Conservation (phyloP, 2,113 vertebrate species). For the Chrysochloris asiatica region DNA sequence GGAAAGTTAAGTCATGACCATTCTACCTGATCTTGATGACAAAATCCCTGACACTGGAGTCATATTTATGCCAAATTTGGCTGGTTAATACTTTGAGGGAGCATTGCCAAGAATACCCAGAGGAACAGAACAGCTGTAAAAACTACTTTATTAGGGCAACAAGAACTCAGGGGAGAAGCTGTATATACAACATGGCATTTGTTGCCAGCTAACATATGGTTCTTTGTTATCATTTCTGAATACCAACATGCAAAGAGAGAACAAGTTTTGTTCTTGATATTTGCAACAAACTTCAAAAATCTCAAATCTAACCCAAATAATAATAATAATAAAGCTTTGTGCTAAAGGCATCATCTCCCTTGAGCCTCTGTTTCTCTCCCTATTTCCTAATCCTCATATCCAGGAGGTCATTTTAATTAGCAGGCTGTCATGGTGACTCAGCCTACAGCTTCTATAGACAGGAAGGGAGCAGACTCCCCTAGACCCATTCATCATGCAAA, state of each 20-base stretch:
- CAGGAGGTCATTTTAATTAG: slow-evolving; percentile 87
- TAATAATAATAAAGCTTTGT: slow-evolving; percentile 76
- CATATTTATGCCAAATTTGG: neutral
- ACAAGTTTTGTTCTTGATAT: slow-evolving; percentile 57
- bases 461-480: slow-evolving; percentile 69
- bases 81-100: neutral
- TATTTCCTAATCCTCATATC: slow-evolving; percentile 82
- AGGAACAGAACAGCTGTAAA: slow-evolving; percentile 60
- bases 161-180: slow-evolving; percentile 34
- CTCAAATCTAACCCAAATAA: slow-evolving; percentile 73
- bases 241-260: slow-evolving; percentile 71
- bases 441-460: slow-evolving; percentile 79
- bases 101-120: slow-evolving; percentile 45
- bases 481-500: slow-evolving; percentile 79
- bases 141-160: slow-evolving; percentile 83
- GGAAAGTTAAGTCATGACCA: slow-evolving; percentile 1
- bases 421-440: slow-evolving; percentile 82
- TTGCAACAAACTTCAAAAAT: slow-evolving; percentile 78
- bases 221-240: slow-evolving; percentile 65
- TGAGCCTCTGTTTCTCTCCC: slow-evolving; percentile 44
- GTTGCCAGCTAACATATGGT: slow-evolving; percentile 50
- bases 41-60: slow-evolving; percentile 10
- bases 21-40: slow-evolving; percentile 36
- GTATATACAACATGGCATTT: slow-evolving; percentile 44
- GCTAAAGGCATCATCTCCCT: slow-evolving; percentile 72